Evolutionary conservation across 2,113 vertebrate species (phyloP).

Genomic region (Phocoena sinus): DNA sequence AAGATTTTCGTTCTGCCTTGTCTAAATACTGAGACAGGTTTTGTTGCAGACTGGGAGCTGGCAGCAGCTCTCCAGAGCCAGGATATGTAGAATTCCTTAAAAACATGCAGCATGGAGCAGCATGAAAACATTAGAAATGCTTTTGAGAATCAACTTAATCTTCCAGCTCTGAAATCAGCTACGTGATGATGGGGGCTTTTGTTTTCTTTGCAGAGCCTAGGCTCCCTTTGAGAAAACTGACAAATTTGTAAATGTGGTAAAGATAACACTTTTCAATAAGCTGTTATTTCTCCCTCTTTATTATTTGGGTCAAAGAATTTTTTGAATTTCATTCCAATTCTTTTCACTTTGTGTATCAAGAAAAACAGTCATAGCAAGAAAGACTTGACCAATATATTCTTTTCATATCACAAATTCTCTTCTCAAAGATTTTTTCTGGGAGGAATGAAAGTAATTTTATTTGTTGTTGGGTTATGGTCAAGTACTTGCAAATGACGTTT

Average conservation of each 20-base stretch:
- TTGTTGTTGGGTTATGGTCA: constrained; percentile 6
- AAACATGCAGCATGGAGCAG: not conserved
- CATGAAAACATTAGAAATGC: not conserved
- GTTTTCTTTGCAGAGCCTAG: not conserved
- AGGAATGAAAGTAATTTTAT: constrained; percentile 25
- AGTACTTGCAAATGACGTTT: not conserved
- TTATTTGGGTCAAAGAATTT: not conserved
- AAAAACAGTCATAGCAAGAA: not conserved
- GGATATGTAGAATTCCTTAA: not conserved
- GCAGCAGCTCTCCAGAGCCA: not conserved
- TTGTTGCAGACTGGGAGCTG: not conserved
- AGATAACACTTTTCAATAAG: not conserved
- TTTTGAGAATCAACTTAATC: not conserved
- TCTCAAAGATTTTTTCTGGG: not conserved
- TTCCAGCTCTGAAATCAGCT: not conserved
- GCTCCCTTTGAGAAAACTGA: not conserved
- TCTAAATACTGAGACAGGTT: not conserved
- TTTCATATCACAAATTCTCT: not conserved
- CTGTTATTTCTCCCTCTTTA: not conserved
- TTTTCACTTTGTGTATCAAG: not conserved
- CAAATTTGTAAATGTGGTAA: not conserved
- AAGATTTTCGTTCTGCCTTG: not conserved
- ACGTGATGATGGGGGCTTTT: not conserved
- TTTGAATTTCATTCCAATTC: not conserved
- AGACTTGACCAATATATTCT: not conserved